Evolutionary conservation across 2,888 invertebrate species (phyloP), one percentile per base, ranked within the genome.

Genomic region (Notodonta dromedarius): DNA sequence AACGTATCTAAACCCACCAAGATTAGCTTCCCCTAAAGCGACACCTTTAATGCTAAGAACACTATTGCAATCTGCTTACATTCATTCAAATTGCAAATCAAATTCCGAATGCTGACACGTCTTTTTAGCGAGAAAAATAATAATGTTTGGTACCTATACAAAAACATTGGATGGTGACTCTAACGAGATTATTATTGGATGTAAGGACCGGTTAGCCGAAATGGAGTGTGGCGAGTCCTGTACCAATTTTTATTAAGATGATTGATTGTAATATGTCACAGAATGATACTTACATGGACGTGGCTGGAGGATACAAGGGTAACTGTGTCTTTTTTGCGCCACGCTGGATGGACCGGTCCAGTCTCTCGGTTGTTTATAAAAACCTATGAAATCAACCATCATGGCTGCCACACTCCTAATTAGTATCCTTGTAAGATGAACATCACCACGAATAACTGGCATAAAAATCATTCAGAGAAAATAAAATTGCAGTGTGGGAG

Each of bases 401-500:
- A 58, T 58, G 58, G 60, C 64, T 60, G 61, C 69, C 61, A 68
- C 62, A 61, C 64, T 70, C 66, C 68, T 77, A 74, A 76, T 76
- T 76, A 76, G 69, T 59, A 35, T 2, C 35, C 35, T 35, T 35
- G 35, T 35, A 35, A 24, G 35, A 35, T 35, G 7, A 35, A 35
- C 4, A 35, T 35, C 5, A 24, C 24, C 2, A 24, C 2, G 24
- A 24, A 24, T 24, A 24, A 24, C 24, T 24, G 24, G 24, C 24
- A 24, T 24, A 1, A 24, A 24, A 24, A 24, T 24, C 24, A 1
- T 24, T 24, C 2, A 24, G 24, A 24, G 24, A 24, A 24, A 24
- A 24, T n/a, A n/a, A 24, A 24, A 24, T 24, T 24, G 24, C 24
- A 24, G 1, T 1, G 24, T 24, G 24, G 24, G 24, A 24, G 24